These are phyloP conservation scores for Myripristis murdjan DNA, from an alignment of 2,797 vertebrate genomes.

Conservation along the genomic window DNA sequence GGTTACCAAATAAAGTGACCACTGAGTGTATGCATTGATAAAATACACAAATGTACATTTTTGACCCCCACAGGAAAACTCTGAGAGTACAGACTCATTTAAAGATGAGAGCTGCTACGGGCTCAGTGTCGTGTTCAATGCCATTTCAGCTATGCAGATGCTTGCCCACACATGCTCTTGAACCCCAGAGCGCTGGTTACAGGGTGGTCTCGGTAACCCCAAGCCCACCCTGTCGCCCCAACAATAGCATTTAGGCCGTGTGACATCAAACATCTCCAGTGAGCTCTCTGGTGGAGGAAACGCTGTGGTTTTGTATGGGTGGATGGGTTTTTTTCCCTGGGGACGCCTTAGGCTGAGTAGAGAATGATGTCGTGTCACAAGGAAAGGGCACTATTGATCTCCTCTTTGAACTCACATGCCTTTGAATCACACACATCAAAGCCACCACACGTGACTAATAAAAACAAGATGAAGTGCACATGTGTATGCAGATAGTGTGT, in stretches of 20 bases:
- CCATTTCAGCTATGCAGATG: no score
- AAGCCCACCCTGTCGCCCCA: neutral
- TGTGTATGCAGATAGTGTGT: neutral
- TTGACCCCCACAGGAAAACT: no score
- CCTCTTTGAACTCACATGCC: constrained; percentile 42
- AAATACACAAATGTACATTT: no score
- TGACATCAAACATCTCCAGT: neutral
- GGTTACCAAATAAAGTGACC: no score
- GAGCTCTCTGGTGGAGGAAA: neutral
- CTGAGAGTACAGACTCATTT: no score
- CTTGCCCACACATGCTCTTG: constrained; percentile 11
- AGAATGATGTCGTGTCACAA: constrained; percentile 10
- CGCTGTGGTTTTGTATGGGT: neutral
- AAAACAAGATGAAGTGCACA: neutral
- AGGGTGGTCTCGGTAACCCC: neutral
- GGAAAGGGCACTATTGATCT: constrained; percentile 41
- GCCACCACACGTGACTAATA: constrained; percentile 14
- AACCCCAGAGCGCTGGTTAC: constrained; percentile 4
- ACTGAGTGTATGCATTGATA: no score
- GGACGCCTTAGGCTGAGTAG: constrained; percentile 9
- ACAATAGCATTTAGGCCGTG: neutral
- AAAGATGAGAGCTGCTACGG: no score
- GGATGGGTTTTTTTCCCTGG: neutral
- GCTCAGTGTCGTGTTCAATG: no score
- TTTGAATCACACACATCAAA: constrained; percentile 40